Evolutionary conservation across 2,113 vertebrate species (phyloP).

Genomic region (Hippopotamus amphibius): DNA sequence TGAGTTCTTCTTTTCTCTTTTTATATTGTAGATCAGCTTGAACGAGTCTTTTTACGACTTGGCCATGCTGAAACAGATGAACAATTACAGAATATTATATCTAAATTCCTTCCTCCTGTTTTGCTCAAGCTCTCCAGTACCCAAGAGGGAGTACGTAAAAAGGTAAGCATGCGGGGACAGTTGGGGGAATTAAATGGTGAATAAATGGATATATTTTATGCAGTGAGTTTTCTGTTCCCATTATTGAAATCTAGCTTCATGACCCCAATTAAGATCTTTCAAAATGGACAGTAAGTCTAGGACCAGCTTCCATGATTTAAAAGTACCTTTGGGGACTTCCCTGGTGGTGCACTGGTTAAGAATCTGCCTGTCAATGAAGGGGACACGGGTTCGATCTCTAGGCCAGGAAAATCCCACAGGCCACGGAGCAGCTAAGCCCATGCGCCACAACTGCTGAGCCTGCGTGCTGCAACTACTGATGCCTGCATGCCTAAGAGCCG

Average conservation of each 20-base stretch:
- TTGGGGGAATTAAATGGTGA: conserved; percentile 18
- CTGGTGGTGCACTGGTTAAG: too few species aligned
- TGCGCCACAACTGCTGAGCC: too few species aligned
- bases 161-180: conserved; percentile 86
- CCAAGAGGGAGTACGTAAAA: conserved; percentile 98
- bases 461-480: too few species aligned
- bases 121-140: conserved; percentile 98
- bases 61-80: conserved; percentile 99
- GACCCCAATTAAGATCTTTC: neutral
- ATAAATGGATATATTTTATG: neutral
- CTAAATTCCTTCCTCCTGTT: conserved; percentile 98
- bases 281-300: neutral
- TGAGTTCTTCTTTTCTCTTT: conserved; percentile 66
- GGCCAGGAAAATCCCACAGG: too few species aligned
- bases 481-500: too few species aligned
- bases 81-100: conserved; percentile 98
- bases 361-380: too few species aligned
- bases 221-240: conserved; percentile 41
- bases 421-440: too few species aligned
- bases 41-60: conserved; percentile 97
- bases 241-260: conserved; percentile 30
- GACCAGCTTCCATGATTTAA: neutral
- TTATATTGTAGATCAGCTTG: conserved; percentile 94
- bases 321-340: neutral
- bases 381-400: too few species aligned